Evolutionary conservation across 2,113 vertebrate species (phyloP).

Genomic region (Bolborhynchus lineola): DNA sequence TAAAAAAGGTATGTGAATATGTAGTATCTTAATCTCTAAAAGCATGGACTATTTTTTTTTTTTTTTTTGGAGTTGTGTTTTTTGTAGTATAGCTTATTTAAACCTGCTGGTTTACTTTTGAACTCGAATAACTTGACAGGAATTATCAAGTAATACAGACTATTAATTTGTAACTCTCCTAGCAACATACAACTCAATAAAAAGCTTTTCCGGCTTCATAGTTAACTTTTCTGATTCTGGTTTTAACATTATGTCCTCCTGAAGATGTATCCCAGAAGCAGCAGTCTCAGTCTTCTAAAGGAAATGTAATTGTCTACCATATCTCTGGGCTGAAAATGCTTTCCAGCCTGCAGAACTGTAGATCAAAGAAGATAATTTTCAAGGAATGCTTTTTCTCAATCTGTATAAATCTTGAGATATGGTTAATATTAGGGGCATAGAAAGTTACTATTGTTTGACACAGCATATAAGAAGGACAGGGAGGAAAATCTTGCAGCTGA

Average conservation of each 20-base stretch:
- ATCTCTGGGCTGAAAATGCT: background rate
- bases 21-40: background rate
- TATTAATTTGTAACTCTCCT: background rate
- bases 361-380: background rate
- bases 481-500: background rate
- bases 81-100: background rate
- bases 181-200: background rate
- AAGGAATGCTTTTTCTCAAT: background rate
- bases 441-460: background rate
- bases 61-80: background rate
- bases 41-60: background rate
- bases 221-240: background rate
- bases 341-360: background rate
- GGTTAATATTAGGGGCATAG: accelerated
- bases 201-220: background rate
- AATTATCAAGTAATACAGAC: background rate
- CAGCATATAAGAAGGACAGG: accelerated
- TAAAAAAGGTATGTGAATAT: background rate
- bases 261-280: background rate
- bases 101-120: background rate
- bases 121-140: background rate
- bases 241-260: background rate
- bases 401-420: background rate
- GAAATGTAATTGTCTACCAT: background rate
- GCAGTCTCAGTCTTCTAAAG: background rate